Conservation (phyloP, 92 coral and sea anemone species). For the Palythoa grandiflora region DNA sequence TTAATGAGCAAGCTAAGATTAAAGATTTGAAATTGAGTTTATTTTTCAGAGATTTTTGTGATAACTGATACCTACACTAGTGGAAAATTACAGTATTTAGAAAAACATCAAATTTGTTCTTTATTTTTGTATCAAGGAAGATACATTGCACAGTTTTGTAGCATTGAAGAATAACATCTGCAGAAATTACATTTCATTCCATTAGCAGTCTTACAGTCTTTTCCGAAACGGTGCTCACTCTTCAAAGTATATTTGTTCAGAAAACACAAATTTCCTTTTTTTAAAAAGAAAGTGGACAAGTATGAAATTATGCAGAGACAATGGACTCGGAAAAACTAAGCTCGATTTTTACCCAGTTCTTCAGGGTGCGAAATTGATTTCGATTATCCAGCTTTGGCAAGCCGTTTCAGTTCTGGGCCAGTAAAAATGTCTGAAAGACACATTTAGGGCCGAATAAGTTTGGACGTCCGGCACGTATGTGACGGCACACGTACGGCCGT, state of each 20-base stretch:
- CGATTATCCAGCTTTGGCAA: no score
- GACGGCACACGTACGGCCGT: no score
- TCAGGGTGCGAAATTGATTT: neutral
- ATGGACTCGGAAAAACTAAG: constrained; percentile 12
- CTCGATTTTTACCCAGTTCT: neutral
- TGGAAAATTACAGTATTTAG: constrained; percentile 9
- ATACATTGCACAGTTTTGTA: neutral
- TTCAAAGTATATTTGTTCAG: constrained; percentile 24
- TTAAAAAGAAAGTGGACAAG: constrained; percentile 10
- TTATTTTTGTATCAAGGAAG: constrained; percentile 9
- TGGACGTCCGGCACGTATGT: no score
- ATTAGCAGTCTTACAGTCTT: neutral
- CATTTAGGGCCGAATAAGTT: no score
- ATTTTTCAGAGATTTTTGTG: neutral
- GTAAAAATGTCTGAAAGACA: no score
- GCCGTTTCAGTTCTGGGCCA: no score
- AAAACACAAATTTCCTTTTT: constrained; percentile 8
- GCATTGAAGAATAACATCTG: neutral
- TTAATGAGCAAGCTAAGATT: neutral
- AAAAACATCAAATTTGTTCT: constrained; percentile 9
- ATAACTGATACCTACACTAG: neutral
- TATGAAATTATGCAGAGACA: neutral
- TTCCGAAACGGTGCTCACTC: constrained; percentile 4
- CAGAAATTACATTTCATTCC: constrained; percentile 12
- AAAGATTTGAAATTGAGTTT: constrained; percentile 9